phyloP scores from a whole-genome alignment of 2,797 vertebrate genomes.

The Chromobotia macracanthus region DNA sequence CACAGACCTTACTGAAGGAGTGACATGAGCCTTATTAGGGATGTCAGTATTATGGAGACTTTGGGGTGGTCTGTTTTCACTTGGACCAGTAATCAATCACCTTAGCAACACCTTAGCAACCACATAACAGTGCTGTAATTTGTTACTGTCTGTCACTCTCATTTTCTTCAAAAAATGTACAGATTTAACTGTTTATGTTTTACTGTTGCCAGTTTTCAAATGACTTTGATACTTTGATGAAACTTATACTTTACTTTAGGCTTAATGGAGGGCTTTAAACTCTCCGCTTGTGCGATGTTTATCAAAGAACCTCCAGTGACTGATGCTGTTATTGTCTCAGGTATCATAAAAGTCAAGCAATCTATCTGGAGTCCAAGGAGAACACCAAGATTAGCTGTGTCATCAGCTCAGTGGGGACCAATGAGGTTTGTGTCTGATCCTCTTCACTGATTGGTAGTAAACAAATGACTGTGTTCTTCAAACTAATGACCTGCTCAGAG shows the following conservation, averaged over 20 bases:
- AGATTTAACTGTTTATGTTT: too few species aligned
- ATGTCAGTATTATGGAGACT: too few species aligned
- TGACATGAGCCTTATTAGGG: too few species aligned
- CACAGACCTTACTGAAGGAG: too few species aligned
- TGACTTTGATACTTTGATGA: too few species aligned
- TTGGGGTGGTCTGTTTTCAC: too few species aligned
- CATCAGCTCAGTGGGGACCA: conserved; percentile 97
- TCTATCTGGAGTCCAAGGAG: conserved; percentile 98
- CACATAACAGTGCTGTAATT: too few species aligned
- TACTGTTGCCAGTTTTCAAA: too few species aligned
- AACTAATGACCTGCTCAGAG: conserved; percentile 23
- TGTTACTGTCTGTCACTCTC: too few species aligned
- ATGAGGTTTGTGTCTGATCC: conserved; percentile 82
- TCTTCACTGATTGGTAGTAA: conserved; percentile 37
- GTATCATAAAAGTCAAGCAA: conserved; percentile 99
- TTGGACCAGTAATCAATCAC: too few species aligned
- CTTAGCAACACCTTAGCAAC: too few species aligned
- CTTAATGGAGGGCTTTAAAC: conserved; percentile 10
- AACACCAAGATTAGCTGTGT: conserved; percentile 99
- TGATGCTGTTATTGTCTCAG: conserved; percentile 69
- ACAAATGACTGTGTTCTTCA: conserved; percentile 23
- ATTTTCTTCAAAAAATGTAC: too few species aligned
- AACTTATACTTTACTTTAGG: background rate
- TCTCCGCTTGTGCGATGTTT: background rate
- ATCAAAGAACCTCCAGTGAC: conserved; percentile 4